Evolutionary conservation across 2,888 invertebrate genomes (phyloP), one percentile per base, ranked within the genome.

Genomic region (Chymomyza caudatula): DNA sequence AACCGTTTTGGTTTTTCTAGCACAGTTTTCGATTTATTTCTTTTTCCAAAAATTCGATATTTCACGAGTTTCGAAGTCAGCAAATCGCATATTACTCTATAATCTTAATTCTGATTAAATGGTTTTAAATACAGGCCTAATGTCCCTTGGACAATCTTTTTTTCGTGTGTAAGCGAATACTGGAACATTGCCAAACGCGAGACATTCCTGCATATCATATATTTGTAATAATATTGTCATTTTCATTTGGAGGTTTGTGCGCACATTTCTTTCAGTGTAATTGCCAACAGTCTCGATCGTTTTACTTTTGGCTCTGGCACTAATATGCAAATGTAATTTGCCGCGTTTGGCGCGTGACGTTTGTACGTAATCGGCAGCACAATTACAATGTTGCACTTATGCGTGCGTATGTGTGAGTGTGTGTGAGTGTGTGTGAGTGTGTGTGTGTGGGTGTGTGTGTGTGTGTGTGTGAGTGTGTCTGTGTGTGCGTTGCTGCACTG

Each of bases 261-360:
- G 11, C 29, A 37, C 11, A 3, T 37, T 11, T 2, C 8, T 37
- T 37, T 37, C 29, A 37, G 29, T 37, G 29, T 37, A 37, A 37
- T 37, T 17, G 22, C 58, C 25, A 17, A 11, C 23, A 22, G 17
- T 15, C 25, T 20, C 42, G 56, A 20, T 11, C 23, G 22, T 22
- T 20, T 53, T 53, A 8, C 25, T 13, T 17, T 49, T 49, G 49
- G 23, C 81, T 47, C 56, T 55, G 71, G 82, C 76, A 71, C 80
- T 76, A 86, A 80, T 81, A 86, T 86, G 77, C 77, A 87, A 85
- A 80, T 86, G 87, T 78, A 88, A 88, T 87, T 87, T 85, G 88
- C 81, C 77, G 85, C 87, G 85, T 81, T 84, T 78, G 86, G 79
- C 81, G 80, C 83, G 86, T 87, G 86, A 87, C 85, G 82, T 84